A percentile compares a stretch with the other conserved stretches of the same genome.
These are phyloP conservation scores for Lonchura striata DNA, from an alignment of 2,113 vertebrate species.

Conservation along the genomic window DNA sequence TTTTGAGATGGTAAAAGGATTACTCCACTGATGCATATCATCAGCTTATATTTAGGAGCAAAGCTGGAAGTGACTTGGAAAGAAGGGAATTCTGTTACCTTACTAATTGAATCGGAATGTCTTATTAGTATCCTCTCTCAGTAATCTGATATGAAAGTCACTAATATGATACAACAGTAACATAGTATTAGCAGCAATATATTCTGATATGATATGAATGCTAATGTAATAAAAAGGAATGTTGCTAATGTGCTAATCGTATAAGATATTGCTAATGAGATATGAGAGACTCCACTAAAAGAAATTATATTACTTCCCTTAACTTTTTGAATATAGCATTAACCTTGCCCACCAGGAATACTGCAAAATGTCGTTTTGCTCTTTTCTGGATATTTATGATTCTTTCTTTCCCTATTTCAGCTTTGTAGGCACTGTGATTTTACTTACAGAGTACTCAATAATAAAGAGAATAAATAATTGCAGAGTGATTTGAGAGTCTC, in stretches of 20 bases:
- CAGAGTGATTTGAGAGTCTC: background rate
- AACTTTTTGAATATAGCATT: conserved; percentile 39
- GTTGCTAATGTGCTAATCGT: conserved; percentile 70
- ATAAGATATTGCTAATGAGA: conserved; percentile 71
- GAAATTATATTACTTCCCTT: conserved; percentile 28
- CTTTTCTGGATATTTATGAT: background rate
- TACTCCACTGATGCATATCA: conserved; percentile 59
- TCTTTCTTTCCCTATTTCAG: background rate
- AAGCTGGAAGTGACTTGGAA: conserved; percentile 68
- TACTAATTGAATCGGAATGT: conserved; percentile 75
- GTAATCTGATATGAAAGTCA: conserved; percentile 79
- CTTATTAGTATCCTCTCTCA: conserved; percentile 72
- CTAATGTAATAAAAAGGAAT: conserved; percentile 72
- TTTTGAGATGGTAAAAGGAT: conserved; percentile 45
- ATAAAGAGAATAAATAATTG: background rate
- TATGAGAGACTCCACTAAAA: conserved; percentile 52
- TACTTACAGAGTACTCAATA: background rate
- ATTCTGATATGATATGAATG: conserved; percentile 73
- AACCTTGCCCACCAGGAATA: background rate
- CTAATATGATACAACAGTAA: conserved; percentile 75
- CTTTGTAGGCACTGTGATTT: background rate
- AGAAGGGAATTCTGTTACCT: conserved; percentile 70
- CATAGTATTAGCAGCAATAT: conserved; percentile 72
- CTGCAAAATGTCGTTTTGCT: background rate
- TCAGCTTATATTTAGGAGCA: conserved; percentile 62